Conservation (phyloP, 2,113 vertebrate genomes). For the Glaucomys volans region DNA sequence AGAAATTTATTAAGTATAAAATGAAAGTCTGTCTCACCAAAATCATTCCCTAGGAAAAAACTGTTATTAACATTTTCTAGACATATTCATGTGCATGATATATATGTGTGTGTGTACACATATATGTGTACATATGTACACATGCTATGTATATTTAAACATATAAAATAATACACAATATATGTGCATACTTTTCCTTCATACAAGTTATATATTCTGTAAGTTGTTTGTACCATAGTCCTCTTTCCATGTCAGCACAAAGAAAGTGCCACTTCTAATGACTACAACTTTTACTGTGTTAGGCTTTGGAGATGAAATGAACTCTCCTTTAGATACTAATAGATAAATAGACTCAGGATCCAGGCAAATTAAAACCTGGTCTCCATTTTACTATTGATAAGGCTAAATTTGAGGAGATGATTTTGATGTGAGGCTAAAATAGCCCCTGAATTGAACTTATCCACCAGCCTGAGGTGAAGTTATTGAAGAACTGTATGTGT, state of each 20-base stretch:
- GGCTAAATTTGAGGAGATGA: not conserved
- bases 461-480: not conserved
- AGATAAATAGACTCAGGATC: not conserved
- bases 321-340: not conserved
- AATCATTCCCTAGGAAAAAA: not conserved
- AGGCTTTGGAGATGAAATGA: not conserved
- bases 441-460: not conserved
- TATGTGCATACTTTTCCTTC: not conserved
- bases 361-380: not conserved
- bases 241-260: not conserved
- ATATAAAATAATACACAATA: not conserved
- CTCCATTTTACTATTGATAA: not conserved
- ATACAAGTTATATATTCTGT: not conserved
- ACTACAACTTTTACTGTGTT: not conserved
- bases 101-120: not conserved
- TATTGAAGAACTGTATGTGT: not conserved
- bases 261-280: not conserved
- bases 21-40: not conserved
- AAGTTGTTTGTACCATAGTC: not conserved
- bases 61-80: not conserved
- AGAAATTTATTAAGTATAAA: slow-evolving; percentile 28
- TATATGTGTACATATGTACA: not conserved
- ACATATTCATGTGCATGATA: not conserved
- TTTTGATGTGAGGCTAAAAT: not conserved
- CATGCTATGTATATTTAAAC: not conserved